Evolutionary conservation across 2,113 vertebrate species (phyloP).

Genomic region (Polypterus bichir): DNA sequence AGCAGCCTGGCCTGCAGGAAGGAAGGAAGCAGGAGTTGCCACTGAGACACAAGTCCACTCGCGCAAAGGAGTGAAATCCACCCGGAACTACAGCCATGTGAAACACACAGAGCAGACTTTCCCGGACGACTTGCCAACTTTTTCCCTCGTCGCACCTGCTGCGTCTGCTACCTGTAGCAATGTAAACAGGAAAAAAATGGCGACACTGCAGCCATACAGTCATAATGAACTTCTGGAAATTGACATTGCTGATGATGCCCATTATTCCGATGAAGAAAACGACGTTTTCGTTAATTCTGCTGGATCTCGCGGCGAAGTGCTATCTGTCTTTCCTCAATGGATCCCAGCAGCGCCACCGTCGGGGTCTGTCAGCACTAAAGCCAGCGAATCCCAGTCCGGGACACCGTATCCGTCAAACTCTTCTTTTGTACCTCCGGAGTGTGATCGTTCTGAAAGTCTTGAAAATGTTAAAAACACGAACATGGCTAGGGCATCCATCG

Average conservation of each 20-base stretch:
- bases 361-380: neutral
- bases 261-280: conserved; percentile 36
- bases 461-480: neutral
- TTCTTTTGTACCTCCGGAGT: too few species aligned
- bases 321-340: conserved; percentile 39
- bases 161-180: too few species aligned
- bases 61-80: conserved; percentile 24
- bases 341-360: conserved; percentile 12
- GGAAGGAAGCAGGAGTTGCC: conserved; percentile 27
- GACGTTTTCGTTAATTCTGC: conserved; percentile 32
- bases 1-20: neutral
- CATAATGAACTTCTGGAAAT: conserved; percentile 43
- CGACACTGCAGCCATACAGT: conserved; percentile 23
- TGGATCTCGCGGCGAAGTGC: conserved; percentile 22
- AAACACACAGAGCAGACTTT: too few species aligned
- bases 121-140: too few species aligned
- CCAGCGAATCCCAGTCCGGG: neutral
- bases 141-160: too few species aligned
- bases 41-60: conserved; percentile 9
- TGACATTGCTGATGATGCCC: conserved; percentile 41
- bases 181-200: conserved; percentile 23
- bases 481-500: conserved; percentile 54
- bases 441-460: too few species aligned
- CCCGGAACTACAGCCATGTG: conserved; percentile 34
- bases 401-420: too few species aligned